These are phyloP conservation scores for Lottia gigantea DNA, from an alignment of 2,888 invertebrate genomes.

Conservation along the genomic window DNA sequence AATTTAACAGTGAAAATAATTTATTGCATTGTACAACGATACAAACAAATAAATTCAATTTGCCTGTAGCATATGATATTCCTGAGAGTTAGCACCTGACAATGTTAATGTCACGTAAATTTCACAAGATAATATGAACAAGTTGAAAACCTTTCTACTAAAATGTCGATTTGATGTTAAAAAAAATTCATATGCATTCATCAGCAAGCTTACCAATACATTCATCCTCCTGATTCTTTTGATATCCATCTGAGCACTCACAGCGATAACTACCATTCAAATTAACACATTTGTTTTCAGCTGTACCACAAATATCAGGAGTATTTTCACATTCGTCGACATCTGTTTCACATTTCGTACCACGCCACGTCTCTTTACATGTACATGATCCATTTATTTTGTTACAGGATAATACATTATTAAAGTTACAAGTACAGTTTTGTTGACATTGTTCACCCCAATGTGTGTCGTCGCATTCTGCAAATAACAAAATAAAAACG, in stretches of 20 bases:
- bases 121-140: no score
- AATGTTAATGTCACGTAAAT: no score
- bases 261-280: not conserved
- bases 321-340: not conserved
- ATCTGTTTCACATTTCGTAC: not conserved
- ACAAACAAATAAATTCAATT: no score
- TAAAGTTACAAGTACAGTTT: not conserved
- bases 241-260: not conserved
- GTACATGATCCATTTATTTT: not conserved
- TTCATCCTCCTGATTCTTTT: not conserved
- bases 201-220: not conserved
- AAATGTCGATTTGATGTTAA: no score
- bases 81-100: no score
- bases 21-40: no score
- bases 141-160: no score
- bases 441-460: not conserved
- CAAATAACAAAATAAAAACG: not conserved
- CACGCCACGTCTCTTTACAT: not conserved
- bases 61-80: no score
- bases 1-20: no score
- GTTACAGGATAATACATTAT: not conserved
- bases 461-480: not conserved
- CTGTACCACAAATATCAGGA: not conserved
- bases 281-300: not conserved
- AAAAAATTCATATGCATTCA: no score